Percentiles rank a stretch among this genome's conserved stretches.
These are phyloP conservation scores for Conomelus anceps DNA, from an alignment of 2,888 invertebrate genomes.

Conservation along the genomic window DNA sequence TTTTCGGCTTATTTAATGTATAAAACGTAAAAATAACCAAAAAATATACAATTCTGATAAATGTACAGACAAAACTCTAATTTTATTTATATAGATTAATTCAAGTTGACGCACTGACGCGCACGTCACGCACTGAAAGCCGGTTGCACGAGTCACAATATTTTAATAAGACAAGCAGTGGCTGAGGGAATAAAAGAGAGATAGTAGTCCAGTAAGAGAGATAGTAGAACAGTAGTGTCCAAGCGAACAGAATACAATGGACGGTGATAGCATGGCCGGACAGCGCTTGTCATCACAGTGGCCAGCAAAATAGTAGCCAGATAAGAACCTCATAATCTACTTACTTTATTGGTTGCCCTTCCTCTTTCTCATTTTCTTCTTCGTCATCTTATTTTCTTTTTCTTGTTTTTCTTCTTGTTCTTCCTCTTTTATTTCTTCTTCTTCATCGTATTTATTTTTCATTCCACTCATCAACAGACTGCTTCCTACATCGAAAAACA, in stretches of 20 bases:
- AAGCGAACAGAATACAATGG: not conserved
- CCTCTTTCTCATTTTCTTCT: not conserved
- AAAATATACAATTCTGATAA: no score
- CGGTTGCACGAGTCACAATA: not conserved
- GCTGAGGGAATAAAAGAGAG: no score
- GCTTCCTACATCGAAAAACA: no score
- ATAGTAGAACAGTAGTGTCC: no score
- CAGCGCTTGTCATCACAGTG: slow-evolving; percentile 4
- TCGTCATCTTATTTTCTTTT: not conserved
- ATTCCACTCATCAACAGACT: no score
- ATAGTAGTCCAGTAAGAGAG: no score
- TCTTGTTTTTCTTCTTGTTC: not conserved
- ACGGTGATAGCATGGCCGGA: not conserved
- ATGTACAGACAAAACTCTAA: no score
- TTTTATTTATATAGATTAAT: no score
- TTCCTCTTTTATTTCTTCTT: not conserved
- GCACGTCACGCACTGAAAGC: not conserved
- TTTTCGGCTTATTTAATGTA: no score
- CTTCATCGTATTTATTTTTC: not conserved
- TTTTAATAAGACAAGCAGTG: not conserved
- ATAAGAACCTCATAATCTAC: not conserved
- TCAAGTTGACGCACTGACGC: not conserved
- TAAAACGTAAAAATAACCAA: no score
- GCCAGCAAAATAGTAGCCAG: not conserved
- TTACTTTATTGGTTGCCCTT: not conserved